Conservation (phyloP, 2,888 invertebrate genomes). For the Pseudolycoriella hygida region DNA sequence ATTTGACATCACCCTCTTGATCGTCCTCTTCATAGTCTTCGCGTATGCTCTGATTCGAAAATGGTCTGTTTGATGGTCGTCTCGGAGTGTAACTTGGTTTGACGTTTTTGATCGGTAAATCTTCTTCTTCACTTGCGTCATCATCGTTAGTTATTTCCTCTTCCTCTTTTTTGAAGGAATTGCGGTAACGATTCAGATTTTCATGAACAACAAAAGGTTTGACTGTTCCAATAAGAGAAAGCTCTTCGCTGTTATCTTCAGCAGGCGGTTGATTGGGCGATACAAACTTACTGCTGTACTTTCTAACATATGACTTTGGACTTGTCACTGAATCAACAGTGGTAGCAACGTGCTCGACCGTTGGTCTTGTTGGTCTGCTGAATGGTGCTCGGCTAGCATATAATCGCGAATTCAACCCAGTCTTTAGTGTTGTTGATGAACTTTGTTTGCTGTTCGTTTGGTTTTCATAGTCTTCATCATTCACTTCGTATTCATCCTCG, state of each 20-base stretch:
- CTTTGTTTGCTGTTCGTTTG: background rate
- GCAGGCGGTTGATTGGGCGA: slow-evolving; percentile 8
- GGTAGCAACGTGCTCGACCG: slow-evolving; percentile 11
- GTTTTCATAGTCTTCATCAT: slow-evolving; percentile 2
- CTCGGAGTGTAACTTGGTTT: too few relatives aligned
- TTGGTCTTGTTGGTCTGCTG: slow-evolving; percentile 16
- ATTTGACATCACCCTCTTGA: background rate
- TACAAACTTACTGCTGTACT: slow-evolving; percentile 12
- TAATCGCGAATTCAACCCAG: slow-evolving; percentile 10
- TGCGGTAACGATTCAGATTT: too few relatives aligned
- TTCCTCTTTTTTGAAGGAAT: background rate
- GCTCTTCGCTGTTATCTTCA: background rate
- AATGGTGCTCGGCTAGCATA: slow-evolving; percentile 8
- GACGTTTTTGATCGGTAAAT: background rate
- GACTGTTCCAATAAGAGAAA: background rate
- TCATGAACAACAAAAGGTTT: background rate
- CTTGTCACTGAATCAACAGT: slow-evolving; percentile 7
- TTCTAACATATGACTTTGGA: slow-evolving; percentile 12
- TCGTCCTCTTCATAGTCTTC: background rate
- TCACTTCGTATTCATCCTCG: background rate
- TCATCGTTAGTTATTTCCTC: background rate
- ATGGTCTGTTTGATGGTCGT: too few relatives aligned
- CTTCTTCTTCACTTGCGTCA: background rate
- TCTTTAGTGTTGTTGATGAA: slow-evolving; percentile 2
- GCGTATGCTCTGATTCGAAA: background rate